These are phyloP conservation scores for Chirona hameri DNA, from an alignment of 2,888 invertebrate species.

Conservation along the genomic window DNA sequence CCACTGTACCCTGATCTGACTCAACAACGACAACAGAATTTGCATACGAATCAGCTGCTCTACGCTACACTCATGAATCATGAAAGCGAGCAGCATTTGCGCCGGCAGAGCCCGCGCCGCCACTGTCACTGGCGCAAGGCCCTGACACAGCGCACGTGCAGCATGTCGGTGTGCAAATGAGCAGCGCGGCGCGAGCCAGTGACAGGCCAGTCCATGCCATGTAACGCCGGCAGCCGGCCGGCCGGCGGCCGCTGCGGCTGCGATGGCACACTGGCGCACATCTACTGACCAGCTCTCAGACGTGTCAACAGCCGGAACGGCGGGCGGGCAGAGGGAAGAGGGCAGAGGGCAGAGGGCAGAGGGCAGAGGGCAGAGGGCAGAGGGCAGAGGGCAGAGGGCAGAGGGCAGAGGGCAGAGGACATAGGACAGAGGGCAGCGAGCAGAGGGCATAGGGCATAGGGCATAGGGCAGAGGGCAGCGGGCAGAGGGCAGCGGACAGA, in stretches of 20 bases:
- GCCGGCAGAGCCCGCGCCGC: not conserved
- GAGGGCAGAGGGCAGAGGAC: no score
- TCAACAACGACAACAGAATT: not conserved
- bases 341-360: no score
- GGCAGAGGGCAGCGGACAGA: no score
- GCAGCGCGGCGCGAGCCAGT: not conserved
- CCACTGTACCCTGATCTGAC: not conserved
- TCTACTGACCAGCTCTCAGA: conserved; percentile 25
- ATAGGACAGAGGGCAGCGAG: no score
- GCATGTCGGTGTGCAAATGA: not conserved
- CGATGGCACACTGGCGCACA: not conserved
- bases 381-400: no score
- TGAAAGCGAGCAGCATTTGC: not conserved
- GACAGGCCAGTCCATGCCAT: no score
- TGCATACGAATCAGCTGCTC: not conserved
- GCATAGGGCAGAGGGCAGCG: no score
- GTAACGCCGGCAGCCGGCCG: not conserved
- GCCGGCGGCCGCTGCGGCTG: not conserved
- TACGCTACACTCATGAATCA: not conserved
- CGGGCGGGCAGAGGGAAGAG: no score
- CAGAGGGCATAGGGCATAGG: no score
- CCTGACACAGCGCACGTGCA: not conserved
- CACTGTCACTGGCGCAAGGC: not conserved
- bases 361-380: no score
- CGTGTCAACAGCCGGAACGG: not conserved